Conservation (phyloP, 1,140 invertebrate species). For the Drosophila melanogaster region Release_6_plus_ISO1_MT NT_037436.4:11958001-11958500, state of each 20-base stretch:
- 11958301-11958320: background rate
- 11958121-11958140: background rate
- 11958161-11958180: slow-evolving; percentile 23
- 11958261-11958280: background rate
- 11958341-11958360: background rate
- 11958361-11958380: slow-evolving; percentile 18
- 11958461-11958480: slow-evolving; percentile 46
- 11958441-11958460: slow-evolving; percentile 10
- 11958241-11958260: slow-evolving; percentile 2
- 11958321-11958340: background rate
- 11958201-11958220: background rate
- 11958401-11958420: background rate
- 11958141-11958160: slow-evolving; percentile 32
- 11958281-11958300: background rate
- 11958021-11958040: background rate
- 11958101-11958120: background rate
- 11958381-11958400: background rate
- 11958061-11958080: background rate
- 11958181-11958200: background rate
- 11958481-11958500: slow-evolving; percentile 6
- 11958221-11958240: slow-evolving; percentile 23
- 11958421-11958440: background rate
- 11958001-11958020: background rate
- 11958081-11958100: background rate
- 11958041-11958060: too few relatives aligned